phyloP scores from a whole-genome alignment of 2,113 vertebrate species.

The Lynx canadensis region DNA sequence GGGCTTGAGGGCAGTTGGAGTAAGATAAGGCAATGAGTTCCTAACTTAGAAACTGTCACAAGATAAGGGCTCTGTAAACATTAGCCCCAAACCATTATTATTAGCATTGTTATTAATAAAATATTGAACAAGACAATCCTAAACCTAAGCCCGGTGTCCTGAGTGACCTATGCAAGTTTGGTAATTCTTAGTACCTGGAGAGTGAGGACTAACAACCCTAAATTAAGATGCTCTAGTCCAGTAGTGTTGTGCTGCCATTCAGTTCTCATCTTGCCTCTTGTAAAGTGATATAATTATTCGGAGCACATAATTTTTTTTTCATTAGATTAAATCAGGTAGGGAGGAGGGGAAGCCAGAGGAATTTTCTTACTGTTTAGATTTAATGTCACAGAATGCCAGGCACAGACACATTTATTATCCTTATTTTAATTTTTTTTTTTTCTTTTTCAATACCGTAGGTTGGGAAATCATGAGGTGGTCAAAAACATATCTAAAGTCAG shows the following conservation, averaged over 20 bases:
- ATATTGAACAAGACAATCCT: neutral
- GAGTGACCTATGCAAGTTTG: neutral
- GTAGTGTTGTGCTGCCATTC: too few relatives aligned
- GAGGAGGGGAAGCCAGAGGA: neutral
- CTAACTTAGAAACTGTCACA: neutral
- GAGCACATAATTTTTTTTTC: neutral
- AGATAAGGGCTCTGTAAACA: neutral
- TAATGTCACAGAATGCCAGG: constrained; percentile 10
- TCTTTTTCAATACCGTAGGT: neutral
- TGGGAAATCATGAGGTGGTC: neutral
- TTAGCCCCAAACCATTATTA: neutral
- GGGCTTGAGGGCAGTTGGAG: neutral
- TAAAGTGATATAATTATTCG: neutral
- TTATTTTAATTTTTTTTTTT: constrained; percentile 18
- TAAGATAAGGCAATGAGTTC: neutral
- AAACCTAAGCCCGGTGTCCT: neutral
- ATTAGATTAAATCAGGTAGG: neutral
- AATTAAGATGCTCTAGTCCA: neutral
- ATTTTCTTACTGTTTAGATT: constrained; percentile 5
- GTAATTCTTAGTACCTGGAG: neutral
- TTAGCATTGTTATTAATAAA: neutral
- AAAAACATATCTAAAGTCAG: neutral
- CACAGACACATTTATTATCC: constrained; percentile 18
- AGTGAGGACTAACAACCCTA: neutral
- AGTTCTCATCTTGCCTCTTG: neutral